Percentiles rank a stretch among this genome's conserved stretches.
Conservation (phyloP, 2,888 invertebrate species). For the Drosophila limbata region DNA sequence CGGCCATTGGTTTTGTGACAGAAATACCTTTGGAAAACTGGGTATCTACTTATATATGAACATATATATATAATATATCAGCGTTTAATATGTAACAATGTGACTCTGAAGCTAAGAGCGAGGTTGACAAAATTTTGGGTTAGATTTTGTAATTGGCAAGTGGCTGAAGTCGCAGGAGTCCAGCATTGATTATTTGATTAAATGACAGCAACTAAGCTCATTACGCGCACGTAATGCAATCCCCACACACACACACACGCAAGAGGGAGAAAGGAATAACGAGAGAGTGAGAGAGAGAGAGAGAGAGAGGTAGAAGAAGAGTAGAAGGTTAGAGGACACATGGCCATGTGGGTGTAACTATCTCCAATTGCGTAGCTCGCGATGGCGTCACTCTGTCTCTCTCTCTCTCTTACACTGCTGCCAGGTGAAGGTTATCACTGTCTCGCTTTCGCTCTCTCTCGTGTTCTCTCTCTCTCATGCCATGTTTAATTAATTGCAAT, state of each 20-base stretch:
- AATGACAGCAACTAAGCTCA: constrained; percentile 11
- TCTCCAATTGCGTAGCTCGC: constrained; percentile 44
- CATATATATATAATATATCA: too few species aligned
- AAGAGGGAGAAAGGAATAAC: background rate
- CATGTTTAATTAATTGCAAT: constrained; percentile 60
- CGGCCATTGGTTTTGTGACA: too few species aligned
- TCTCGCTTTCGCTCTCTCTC: constrained; percentile 29
- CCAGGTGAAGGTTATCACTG: constrained; percentile 45
- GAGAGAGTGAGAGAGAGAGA: background rate
- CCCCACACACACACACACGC: background rate
- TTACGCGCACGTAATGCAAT: constrained; percentile 1
- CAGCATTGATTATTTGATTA: constrained; percentile 20
- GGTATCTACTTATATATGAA: too few species aligned
- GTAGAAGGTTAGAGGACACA: constrained; percentile 1
- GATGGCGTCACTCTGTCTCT: constrained; percentile 49
- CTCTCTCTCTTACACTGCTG: constrained; percentile 16
- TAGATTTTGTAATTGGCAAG: constrained; percentile 4
- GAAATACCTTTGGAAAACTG: too few species aligned
- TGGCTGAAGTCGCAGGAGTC: background rate
- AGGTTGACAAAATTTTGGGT: background rate
- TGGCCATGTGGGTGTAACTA: constrained; percentile 27
- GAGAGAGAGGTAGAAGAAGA: background rate
- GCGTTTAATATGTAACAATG: too few species aligned
- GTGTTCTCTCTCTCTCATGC: background rate
- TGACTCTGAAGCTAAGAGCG: too few species aligned